Base-by-base conservation (phyloP, 2,113 vertebrate genomes). In the Pelusios castaneus region DNA sequence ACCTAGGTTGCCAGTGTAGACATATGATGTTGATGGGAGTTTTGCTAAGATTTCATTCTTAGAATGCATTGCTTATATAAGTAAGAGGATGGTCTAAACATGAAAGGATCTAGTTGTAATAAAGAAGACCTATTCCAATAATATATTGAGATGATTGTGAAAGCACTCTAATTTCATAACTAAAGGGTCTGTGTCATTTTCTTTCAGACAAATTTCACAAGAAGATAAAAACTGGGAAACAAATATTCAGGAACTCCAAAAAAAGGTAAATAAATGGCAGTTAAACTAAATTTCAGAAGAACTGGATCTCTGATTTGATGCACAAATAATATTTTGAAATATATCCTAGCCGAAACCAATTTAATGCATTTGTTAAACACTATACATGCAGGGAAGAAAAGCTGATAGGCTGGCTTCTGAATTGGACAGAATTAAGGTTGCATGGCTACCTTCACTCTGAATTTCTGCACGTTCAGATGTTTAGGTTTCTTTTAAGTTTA, bases 151-250 rank as follows among this genome's bases (percentile, higher is more conserved):
- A 21, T 1, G 4, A 22, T 76, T 51, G 54, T 92, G 58, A 19
- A 38, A 92, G 82, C 90, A 4, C 31, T 91, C n/a, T 93, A 31
- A 82, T 92, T 82, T 91, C 90, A 58, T 85, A 6, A 24, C 34
- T 80, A 85, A 90, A 93, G 89, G 91, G 8, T 34, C 83, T 58
- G 19, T 97, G 81, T 91, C 7, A 3, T 95, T 97, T 63, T 97
- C 45, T 96, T 89, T 94, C 96, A 99, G 99, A 92, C 98, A 99
- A 98, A 99, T 99, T 95, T 99, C 99, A 91, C 99, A 99, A 94
- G 99, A 99, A 97, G 99, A 99, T 96, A 99, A 99, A 98, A 99
- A 99, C 95, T 99, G 99, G 99, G 99, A 99, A 97, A 98, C 98
- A 95, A 99, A 99, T 92, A 99, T 99, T 93, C 99, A 99, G 85